Percentiles rank a stretch among this genome's conserved stretches.
These are phyloP conservation scores for Dreissena rostriformis DNA, from an alignment of 1,140 invertebrate species.

Conservation along the genomic window DNA sequence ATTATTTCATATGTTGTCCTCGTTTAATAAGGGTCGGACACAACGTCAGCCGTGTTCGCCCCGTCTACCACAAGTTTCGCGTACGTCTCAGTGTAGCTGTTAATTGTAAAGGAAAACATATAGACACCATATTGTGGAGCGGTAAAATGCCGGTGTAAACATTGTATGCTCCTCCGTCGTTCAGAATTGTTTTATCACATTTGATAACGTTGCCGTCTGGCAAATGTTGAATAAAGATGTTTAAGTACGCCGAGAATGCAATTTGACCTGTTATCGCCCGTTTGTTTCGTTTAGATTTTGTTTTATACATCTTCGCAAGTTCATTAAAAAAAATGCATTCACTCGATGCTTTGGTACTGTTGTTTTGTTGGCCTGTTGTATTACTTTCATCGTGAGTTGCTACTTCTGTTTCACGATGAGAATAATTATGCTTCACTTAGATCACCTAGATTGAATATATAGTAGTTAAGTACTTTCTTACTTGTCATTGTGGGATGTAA, in stretches of 20 bases:
- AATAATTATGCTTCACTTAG: too few species aligned
- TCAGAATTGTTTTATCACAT: background rate
- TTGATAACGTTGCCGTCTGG: background rate
- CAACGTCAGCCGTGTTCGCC: background rate
- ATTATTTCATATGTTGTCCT: background rate
- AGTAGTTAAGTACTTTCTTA: too few species aligned
- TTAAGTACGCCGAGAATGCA: background rate
- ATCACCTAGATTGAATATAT: too few species aligned
- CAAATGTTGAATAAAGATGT: background rate
- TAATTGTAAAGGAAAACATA: background rate
- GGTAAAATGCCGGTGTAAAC: background rate
- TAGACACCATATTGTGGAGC: background rate
- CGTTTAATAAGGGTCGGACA: background rate
- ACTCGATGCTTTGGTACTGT: too few species aligned
- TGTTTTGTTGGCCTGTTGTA: too few species aligned
- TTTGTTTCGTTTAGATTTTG: background rate
- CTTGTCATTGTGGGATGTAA: too few species aligned
- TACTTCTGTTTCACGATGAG: too few species aligned
- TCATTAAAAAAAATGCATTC: too few species aligned
- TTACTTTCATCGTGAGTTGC: too few species aligned
- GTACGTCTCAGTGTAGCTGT: background rate
- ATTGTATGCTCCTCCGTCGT: background rate
- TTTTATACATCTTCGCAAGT: too few species aligned
- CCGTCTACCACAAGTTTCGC: constrained; percentile 5
- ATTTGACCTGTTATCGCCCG: background rate